phyloP scores from a whole-genome alignment of 2,888 invertebrate genomes.

The Tromatobia lineatoria region DNA sequence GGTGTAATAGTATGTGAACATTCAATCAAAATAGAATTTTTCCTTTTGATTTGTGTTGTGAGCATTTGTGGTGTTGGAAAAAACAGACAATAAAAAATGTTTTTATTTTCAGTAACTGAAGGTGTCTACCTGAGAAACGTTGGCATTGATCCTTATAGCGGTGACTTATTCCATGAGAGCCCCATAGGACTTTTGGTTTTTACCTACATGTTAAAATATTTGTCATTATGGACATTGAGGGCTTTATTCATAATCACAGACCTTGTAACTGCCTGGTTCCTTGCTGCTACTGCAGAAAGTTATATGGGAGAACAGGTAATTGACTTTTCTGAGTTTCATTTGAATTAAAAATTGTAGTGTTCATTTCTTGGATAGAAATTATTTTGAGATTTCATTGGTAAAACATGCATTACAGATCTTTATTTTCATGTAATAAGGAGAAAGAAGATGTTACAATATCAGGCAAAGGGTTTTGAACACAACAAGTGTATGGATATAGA shows the following conservation, averaged over 20 bases:
- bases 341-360: neutral
- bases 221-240: conserved; percentile 76
- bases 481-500: too few species aligned
- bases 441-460: too few species aligned
- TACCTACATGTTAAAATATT: conserved; percentile 86
- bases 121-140: conserved; percentile 93
- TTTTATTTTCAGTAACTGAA: conserved; percentile 90
- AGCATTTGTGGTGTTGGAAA: neutral
- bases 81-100: neutral
- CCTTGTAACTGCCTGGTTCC: conserved; percentile 91
- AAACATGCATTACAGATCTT: too few species aligned
- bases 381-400: too few species aligned
- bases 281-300: conserved; percentile 90
- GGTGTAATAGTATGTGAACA: too few species aligned
- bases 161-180: conserved; percentile 97
- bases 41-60: conserved; percentile 14
- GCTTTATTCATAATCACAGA: conserved; percentile 91
- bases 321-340: conserved; percentile 23
- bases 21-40: neutral
- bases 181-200: conserved; percentile 91
- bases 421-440: too few species aligned
- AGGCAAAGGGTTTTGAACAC: too few species aligned
- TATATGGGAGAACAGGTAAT: conserved; percentile 89
- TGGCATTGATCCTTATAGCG: conserved; percentile 94
- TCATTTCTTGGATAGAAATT: neutral